Percentiles rank a stretch among this genome's conserved stretches.
Conservation (phyloP, 2,797 vertebrate species). For the Chiroxiphia lanceolata region DNA sequence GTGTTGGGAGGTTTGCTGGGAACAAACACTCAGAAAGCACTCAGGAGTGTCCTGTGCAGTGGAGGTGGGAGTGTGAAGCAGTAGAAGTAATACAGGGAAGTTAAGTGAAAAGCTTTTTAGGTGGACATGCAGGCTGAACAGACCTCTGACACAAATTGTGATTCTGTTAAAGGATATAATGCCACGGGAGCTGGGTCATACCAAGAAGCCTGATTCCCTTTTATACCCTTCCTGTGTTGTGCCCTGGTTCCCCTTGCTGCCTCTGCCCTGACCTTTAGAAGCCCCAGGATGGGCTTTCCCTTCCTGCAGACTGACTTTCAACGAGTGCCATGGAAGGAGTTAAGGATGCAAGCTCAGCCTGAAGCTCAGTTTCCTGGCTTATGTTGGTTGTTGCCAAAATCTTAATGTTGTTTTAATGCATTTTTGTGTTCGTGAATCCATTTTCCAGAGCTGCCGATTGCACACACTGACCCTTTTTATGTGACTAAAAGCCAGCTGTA, state of each 20-base stretch:
- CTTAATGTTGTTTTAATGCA: conserved; percentile 67
- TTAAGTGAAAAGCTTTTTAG: neutral
- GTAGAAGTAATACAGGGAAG: neutral
- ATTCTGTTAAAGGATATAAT: neutral
- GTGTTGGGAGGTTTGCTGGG: neutral
- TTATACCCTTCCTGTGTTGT: neutral
- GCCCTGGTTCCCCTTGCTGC: neutral
- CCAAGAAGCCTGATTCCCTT: neutral
- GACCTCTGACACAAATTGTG: neutral
- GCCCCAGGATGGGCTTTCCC: neutral
- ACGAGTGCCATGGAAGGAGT: neutral
- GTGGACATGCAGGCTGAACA: neutral
- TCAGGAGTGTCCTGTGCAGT: accelerated
- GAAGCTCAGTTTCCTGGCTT: conserved; percentile 22
- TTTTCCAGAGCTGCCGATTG: conserved; percentile 64
- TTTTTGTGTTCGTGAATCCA: conserved; percentile 68
- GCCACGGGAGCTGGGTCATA: accelerated
- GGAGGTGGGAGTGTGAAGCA: neutral
- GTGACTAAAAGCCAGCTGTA: conserved; percentile 64
- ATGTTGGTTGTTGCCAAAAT: conserved; percentile 54
- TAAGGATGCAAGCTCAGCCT: conserved; percentile 17
- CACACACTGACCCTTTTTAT: conserved; percentile 46
- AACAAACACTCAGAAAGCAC: neutral
- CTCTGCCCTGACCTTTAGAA: neutral
- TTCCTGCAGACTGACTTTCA: neutral